Conservation (phyloP, 2,888 invertebrate species). For the Drosophila stalkeri region DNA sequence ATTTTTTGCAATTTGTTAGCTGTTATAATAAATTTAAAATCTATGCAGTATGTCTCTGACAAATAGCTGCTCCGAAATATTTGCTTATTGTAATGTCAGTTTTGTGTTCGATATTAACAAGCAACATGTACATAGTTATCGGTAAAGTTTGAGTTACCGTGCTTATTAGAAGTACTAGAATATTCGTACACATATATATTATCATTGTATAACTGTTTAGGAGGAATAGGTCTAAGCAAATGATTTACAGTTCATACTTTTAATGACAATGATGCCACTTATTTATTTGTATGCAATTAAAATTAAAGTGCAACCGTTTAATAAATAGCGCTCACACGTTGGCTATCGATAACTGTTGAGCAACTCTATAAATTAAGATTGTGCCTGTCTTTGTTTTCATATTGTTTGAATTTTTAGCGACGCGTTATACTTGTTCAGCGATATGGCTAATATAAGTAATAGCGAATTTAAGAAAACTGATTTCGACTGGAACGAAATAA, state of each 20-base stretch:
- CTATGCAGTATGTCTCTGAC: background rate
- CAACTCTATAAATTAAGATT: constrained; percentile 16
- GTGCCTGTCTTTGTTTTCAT: constrained; percentile 29
- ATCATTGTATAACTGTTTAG: background rate
- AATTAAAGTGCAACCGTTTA: background rate
- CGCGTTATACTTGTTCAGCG: constrained; percentile 12
- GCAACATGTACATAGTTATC: background rate
- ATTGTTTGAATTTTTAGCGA: constrained; percentile 42
- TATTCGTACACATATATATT: background rate
- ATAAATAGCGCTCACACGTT: background rate
- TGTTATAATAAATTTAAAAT: constrained; percentile 24
- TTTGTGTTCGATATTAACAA: background rate
- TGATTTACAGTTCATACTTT: background rate
- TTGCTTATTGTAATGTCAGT: background rate
- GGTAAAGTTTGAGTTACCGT: background rate
- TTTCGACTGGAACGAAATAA: constrained; percentile 82
- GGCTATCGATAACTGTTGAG: constrained; percentile 13
- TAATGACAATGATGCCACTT: background rate
- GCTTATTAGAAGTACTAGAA: background rate
- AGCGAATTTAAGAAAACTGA: constrained; percentile 2
- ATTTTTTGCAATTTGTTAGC: constrained; percentile 30
- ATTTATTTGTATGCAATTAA: background rate
- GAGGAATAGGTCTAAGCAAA: background rate
- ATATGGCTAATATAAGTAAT: constrained; percentile 27
- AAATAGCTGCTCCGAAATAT: background rate